Evolutionary conservation across 2,888 invertebrate genomes (phyloP), one percentile per base, ranked within the genome.

Genomic region (Melanargia galathea): DNA sequence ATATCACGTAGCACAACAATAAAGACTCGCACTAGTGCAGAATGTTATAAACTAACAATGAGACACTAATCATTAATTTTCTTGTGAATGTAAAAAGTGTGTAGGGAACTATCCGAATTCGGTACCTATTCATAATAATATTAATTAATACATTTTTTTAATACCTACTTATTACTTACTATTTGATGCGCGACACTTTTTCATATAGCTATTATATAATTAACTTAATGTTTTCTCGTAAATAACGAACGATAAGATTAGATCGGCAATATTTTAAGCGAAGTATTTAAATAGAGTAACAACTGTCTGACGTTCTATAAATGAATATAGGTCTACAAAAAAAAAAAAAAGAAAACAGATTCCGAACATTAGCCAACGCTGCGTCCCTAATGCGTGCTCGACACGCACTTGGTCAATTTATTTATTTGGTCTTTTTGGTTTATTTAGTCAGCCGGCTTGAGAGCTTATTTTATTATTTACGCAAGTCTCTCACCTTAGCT

Each of bases 321-420:
- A 40, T 43, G 22, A 24, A 43, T 18, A 43, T 55, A 55, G 13
- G 40, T 43, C 11, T 10, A 55, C 26, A 55, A 55, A 57, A 54
- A 57, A 30, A 11, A 13, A 30, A 54, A 35, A 49, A 55, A 60
- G 51, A 30, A 54, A 35, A 49, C 49, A 60, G 51, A 60, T 60
- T 56, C 20, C 49, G 49, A 30, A 60, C 54, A 49, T 59, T 55
- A 56, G 49, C 30, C 55, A 22, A 45, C 18, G 55, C 55, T 54
- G 24, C 26, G 45, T 24, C 35, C 38, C 56, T 61, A 64, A 61
- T 60, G 46, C 57, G 60, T 45, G 46, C 57, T 57, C 38, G 38
- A 46, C 60, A 64, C 64, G 64, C 64, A 58, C 52, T 57, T 33
- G 54, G 46, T 11, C 46, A 54, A 38, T 58, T 57, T 57, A 57